These are phyloP conservation scores for Pyralis farinalis DNA, from an alignment of 2,888 invertebrate species.

Conservation along the genomic window DNA sequence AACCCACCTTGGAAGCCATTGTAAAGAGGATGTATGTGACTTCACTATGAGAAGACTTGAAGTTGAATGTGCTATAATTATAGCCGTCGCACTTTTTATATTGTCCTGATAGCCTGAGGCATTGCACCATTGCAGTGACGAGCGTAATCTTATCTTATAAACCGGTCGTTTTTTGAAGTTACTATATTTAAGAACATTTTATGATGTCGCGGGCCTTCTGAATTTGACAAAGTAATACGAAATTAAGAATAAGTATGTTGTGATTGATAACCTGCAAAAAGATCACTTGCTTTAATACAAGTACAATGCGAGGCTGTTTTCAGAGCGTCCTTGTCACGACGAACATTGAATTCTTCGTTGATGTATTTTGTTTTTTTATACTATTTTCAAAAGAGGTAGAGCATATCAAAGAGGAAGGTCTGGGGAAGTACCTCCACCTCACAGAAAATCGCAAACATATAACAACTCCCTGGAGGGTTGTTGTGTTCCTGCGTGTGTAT, in stretches of 20 bases:
- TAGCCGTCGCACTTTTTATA: constrained; percentile 57
- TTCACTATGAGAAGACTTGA: constrained; percentile 52
- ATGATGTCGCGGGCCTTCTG: constrained; percentile 20
- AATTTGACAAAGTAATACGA: constrained; percentile 38
- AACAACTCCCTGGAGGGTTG: no score
- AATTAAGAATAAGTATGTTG: constrained; percentile 45
- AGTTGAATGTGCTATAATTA: constrained; percentile 59
- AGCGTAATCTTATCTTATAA: constrained; percentile 32
- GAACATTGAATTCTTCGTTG: constrained; percentile 19
- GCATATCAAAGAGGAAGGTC: no score
- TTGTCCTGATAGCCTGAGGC: constrained; percentile 39
- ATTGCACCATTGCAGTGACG: constrained; percentile 33
- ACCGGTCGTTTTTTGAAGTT: constrained; percentile 40
- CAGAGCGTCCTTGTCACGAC: constrained; percentile 41
- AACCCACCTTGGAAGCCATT: constrained; percentile 69
- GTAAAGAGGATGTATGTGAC: constrained; percentile 43
- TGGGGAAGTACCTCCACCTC: no score
- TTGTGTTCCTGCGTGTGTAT: no score
- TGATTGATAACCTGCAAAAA: constrained; percentile 58
- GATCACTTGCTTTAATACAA: constrained; percentile 66
- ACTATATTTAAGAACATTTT: constrained; percentile 26
- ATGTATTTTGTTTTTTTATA: constrained; percentile 18
- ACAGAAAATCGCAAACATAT: no score
- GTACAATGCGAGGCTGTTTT: constrained; percentile 43
- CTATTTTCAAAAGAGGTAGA: no score